These are phyloP conservation scores for Thaumatotibia leucotreta DNA, from an alignment of 1,140 invertebrate species.

Conservation along the genomic window DNA sequence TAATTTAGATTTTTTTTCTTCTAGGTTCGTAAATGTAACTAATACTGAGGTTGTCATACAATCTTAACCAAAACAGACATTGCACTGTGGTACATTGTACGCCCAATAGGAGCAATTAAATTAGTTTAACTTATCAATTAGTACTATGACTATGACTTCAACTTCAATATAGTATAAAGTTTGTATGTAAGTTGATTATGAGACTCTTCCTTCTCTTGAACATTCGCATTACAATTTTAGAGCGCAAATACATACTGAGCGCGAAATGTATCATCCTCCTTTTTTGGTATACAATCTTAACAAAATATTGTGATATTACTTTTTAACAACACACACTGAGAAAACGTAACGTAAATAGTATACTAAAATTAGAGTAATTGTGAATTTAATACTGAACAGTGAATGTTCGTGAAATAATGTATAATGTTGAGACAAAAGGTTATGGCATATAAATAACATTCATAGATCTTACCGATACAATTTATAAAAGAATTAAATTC, in stretches of 20 bases:
- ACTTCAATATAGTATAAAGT: slow-evolving; percentile 35
- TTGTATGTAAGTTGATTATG: slow-evolving; percentile 45
- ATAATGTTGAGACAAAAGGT: slow-evolving; percentile 7
- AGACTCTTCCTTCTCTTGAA: slow-evolving; percentile 34
- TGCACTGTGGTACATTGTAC: slow-evolving; percentile 20
- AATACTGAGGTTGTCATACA: slow-evolving; percentile 9
- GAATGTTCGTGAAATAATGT: background rate
- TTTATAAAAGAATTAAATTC: background rate
- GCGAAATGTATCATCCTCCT: background rate
- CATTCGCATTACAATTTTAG: background rate
- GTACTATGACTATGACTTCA: slow-evolving; percentile 47
- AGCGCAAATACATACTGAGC: background rate
- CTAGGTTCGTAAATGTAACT: background rate
- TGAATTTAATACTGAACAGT: slow-evolving; percentile 9
- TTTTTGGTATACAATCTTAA: slow-evolving; percentile 10
- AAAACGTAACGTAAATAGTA: background rate
- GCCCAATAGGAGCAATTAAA: slow-evolving; percentile 37
- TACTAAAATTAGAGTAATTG: background rate
- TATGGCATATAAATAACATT: slow-evolving; percentile 6
- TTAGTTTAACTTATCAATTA: slow-evolving; percentile 25
- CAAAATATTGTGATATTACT: background rate
- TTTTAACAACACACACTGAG: background rate
- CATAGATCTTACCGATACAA: background rate
- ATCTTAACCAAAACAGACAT: slow-evolving; percentile 19
- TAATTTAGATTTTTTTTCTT: background rate